Evolutionary conservation across 2,113 vertebrate genomes (phyloP), one percentile per base, ranked within the genome.

Genomic region (Circaetus cinerascens): DNA sequence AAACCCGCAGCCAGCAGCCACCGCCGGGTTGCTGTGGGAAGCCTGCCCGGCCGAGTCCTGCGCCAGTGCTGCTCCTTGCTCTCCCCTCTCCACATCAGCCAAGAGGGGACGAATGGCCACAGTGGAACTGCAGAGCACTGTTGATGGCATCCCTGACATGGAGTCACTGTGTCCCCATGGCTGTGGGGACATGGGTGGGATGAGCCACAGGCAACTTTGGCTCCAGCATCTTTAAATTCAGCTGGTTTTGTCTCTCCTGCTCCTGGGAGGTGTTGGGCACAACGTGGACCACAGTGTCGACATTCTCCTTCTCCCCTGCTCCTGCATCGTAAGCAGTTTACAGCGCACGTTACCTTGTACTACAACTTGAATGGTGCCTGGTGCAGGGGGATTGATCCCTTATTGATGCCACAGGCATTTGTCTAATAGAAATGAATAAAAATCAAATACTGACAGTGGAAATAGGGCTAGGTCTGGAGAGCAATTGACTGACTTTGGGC

Each of bases 281-380:
- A 36, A 7, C 0, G 0, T 41, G 71, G 34, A 8, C 16, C 1
- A 1, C 1, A 2, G 17, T 23, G n/a, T 22, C 3, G 7, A 36
- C 11, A 4, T 0, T 0, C 7, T 72, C 46, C 77, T 55, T 30
- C 29, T 45, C 11, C 36, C 29, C 51, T 30, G 36, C 56, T 51
- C 51, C 78, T 48, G n/a, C 46, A 5, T n/a, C 1, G 2, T 29
- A 29, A 62, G 57, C 64, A 36, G 41, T 40, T 85, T 30, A 6
- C 46, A 63, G 88, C 81, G n/a, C 0, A 2, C 2, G 2, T 53
- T 63, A 14, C 71, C 75, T 50, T 26, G 40, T 79, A 13, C 40
- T 48, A 22, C 16, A 10, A 5, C 56, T 8, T 13, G 50, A 66
- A 36, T 0, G 0, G 71, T 22, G 45, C 62, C 67, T 56, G 80